phyloP scores from a whole-genome alignment of 2,888 invertebrate genomes.

The Eucera pruinosa region DNA sequence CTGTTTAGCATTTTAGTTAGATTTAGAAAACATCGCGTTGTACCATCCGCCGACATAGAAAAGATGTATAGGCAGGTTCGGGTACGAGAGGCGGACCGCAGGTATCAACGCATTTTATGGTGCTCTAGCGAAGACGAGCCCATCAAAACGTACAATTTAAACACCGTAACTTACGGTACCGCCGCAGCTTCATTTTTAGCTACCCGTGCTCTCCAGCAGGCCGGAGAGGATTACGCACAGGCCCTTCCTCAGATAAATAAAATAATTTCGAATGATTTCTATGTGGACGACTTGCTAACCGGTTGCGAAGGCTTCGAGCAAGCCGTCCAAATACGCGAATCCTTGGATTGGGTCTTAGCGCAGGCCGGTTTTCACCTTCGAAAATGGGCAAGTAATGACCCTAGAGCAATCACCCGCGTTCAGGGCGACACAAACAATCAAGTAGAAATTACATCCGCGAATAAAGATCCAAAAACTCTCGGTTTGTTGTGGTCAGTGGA shows the following conservation, averaged over 20 bases:
- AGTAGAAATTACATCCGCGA: too few species aligned
- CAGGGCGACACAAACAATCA: too few species aligned
- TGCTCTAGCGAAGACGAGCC: not conserved
- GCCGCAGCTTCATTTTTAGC: constrained; percentile 13
- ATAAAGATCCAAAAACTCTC: too few species aligned
- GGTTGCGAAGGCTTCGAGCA: not conserved
- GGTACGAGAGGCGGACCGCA: not conserved
- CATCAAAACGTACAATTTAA: not conserved
- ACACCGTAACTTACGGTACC: constrained; percentile 16
- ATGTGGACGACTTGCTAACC: constrained; percentile 19
- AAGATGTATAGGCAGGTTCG: not conserved
- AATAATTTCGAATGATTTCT: constrained; percentile 9
- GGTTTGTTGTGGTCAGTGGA: too few species aligned
- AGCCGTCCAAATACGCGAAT: not conserved
- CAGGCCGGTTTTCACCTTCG: not conserved
- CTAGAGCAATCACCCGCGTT: too few species aligned
- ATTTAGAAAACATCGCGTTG: too few species aligned
- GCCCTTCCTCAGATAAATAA: too few species aligned
- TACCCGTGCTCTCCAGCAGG: not conserved
- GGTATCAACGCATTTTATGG: constrained; percentile 1
- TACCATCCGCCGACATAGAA: too few species aligned
- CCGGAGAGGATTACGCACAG: not conserved
- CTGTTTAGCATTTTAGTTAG: too few species aligned
- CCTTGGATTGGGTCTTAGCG: not conserved
- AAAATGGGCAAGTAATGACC: constrained; percentile 22